Conservation (phyloP, 2,113 vertebrate species). For the Eudyptes chrysolophus region DNA sequence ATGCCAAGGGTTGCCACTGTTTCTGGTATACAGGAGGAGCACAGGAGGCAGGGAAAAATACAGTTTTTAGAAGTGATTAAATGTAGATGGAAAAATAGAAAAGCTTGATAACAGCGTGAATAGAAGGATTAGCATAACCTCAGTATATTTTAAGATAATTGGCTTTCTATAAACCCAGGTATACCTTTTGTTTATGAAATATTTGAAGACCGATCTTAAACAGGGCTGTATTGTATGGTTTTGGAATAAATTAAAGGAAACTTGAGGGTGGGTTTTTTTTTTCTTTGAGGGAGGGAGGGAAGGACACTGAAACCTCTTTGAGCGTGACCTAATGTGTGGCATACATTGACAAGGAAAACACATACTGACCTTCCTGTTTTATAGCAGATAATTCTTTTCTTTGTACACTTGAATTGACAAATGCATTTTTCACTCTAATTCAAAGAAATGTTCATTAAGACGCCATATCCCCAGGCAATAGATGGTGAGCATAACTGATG, state of each 20-base stretch:
- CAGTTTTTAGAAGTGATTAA: slow-evolving; percentile 10
- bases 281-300: background rate
- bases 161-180: background rate
- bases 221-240: background rate
- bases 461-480: slow-evolving; percentile 73
- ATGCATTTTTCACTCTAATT: slow-evolving; percentile 81
- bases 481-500: slow-evolving; percentile 76
- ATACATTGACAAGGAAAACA: slow-evolving; percentile 36
- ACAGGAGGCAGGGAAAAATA: background rate
- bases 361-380: slow-evolving; percentile 1
- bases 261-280: background rate
- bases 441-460: slow-evolving; percentile 80
- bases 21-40: background rate
- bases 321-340: background rate
- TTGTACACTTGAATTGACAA: slow-evolving; percentile 66
- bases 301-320: background rate
- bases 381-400: background rate
- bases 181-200: background rate
- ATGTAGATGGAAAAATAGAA: background rate
- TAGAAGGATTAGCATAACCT: background rate
- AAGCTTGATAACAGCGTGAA: background rate
- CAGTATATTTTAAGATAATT: background rate
- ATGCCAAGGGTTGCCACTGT: background rate
- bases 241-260: slow-evolving; percentile 29
- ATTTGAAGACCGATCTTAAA: background rate